These are phyloP conservation scores for Hirtodrosophila confusa DNA, from an alignment of 2,888 invertebrate genomes.

Conservation along the genomic window DNA sequence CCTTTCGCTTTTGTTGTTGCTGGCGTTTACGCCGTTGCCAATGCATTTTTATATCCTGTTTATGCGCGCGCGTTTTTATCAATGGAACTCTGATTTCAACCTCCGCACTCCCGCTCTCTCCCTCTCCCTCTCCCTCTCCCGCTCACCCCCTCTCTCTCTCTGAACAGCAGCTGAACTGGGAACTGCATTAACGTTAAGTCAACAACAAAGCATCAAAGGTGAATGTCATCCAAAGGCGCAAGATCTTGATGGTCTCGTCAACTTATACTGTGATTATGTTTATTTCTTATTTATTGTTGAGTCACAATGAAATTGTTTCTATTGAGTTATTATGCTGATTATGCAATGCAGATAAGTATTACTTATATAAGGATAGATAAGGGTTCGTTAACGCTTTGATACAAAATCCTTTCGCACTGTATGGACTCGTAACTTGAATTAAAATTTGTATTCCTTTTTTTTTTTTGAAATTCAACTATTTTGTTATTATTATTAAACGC, in stretches of 20 bases:
- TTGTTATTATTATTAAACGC: too few relatives aligned
- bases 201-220: conserved; percentile 19
- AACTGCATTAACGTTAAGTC: conserved; percentile 31
- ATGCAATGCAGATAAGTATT: neutral
- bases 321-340: conserved; percentile 9
- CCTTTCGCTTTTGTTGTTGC: conserved; percentile 46
- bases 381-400: neutral
- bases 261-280: conserved; percentile 23
- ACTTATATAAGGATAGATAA: neutral
- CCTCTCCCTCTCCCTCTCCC: neutral
- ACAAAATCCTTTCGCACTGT: too few relatives aligned
- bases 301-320: conserved; percentile 6
- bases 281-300: conserved; percentile 1
- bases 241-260: conserved; percentile 38
- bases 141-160: neutral
- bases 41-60: conserved; percentile 80
- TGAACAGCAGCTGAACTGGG: conserved; percentile 43
- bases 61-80: conserved; percentile 66
- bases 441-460: too few relatives aligned
- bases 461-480: neutral
- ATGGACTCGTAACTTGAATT: too few relatives aligned
- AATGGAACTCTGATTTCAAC: conserved; percentile 65
- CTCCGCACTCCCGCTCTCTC: conserved; percentile 1
- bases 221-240: conserved; percentile 17
- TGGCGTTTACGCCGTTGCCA: conserved; percentile 66